Evolutionary conservation across 2,113 vertebrate genomes (phyloP).

Genomic region (Poicephalus gulielmi): DNA sequence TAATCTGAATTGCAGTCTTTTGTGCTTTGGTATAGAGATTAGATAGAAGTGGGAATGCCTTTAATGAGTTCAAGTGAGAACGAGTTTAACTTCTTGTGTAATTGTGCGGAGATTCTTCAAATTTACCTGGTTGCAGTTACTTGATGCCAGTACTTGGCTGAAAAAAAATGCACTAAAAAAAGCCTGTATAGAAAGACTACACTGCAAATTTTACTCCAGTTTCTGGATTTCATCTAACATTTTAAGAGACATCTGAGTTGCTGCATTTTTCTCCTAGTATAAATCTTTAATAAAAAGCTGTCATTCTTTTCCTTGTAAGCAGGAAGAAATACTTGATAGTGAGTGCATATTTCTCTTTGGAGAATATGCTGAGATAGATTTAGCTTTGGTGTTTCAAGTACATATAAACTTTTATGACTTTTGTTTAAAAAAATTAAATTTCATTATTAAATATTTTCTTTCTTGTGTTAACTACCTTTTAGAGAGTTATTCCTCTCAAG

Average conservation of each 20-base stretch:
- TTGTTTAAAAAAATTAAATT: conserved; percentile 42
- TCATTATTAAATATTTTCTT: conserved; percentile 10
- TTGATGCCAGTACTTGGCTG: not conserved
- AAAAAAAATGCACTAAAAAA: not conserved
- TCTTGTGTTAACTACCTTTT: not conserved
- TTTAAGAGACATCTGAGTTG: not conserved
- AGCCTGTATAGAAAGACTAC: not conserved
- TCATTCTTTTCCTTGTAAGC: conserved; percentile 43
- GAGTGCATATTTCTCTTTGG: not conserved
- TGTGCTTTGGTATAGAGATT: conserved; percentile 67
- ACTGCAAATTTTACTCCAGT: not conserved
- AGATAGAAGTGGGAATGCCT: not conserved
- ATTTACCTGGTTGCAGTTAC: conserved; percentile 5
- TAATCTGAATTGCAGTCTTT: conserved; percentile 60
- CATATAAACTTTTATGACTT: conserved; percentile 23
- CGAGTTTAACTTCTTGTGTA: not conserved
- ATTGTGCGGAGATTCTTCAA: conserved; percentile 10
- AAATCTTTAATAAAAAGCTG: conserved; percentile 1
- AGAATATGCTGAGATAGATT: conserved; percentile 15
- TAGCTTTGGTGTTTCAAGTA: conserved; percentile 39
- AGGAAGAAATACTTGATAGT: not conserved
- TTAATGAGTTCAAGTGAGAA: not conserved
- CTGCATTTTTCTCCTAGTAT: conserved; percentile 13
- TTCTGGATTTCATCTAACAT: conserved; percentile 18
- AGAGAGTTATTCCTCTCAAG: not conserved